phyloP scores from a whole-genome alignment of 1,140 invertebrate species.

The Megalonaias nervosa region DNA sequence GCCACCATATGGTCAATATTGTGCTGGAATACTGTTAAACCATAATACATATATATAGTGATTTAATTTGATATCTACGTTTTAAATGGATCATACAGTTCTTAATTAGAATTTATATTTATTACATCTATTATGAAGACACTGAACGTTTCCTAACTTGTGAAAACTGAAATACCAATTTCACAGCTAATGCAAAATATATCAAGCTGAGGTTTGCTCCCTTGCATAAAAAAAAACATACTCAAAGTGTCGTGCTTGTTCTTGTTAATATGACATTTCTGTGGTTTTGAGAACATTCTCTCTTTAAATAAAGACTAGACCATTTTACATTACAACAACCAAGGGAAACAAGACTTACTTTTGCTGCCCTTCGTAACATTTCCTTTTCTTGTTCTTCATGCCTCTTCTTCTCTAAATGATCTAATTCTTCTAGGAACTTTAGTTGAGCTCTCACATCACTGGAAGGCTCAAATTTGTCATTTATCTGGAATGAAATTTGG shows the following conservation, averaged over 20 bases:
- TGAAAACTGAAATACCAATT: not conserved
- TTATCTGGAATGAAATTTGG: conserved; percentile 76
- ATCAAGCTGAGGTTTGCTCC: not conserved
- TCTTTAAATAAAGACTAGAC: no score
- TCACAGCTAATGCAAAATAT: not conserved
- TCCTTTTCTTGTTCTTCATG: conserved; percentile 97
- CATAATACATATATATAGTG: no score
- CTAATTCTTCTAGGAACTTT: conserved; percentile 96
- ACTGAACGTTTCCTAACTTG: no score
- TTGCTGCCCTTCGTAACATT: conserved; percentile 91
- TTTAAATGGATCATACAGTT: no score
- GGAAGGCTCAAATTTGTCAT: conserved; percentile 88
- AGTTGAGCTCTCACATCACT: conserved; percentile 94
- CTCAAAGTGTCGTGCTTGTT: not conserved
- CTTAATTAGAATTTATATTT: no score
- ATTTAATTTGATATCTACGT: no score
- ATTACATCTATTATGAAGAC: no score
- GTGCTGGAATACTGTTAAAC: no score
- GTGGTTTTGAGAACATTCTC: no score
- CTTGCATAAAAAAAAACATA: not conserved
- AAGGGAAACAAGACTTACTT: conserved; percentile 75
- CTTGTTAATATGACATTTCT: not conserved
- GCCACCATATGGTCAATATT: no score
- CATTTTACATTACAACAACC: not conserved
- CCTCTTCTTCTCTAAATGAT: conserved; percentile 92